Conservation (phyloP, 2,888 invertebrate species). For the Tenodera sinensis region DNA sequence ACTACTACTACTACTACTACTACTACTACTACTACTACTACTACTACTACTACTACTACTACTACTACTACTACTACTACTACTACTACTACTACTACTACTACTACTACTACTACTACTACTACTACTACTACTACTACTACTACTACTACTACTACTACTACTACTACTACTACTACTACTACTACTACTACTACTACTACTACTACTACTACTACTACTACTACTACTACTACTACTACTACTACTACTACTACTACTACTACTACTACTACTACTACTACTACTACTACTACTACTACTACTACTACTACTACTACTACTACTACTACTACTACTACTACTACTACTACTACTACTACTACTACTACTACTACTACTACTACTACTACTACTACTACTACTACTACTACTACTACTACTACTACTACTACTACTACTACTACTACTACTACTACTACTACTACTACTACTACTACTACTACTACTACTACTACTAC, state of each 20-base stretch:
- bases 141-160: slow-evolving; percentile 5
- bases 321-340: neutral
- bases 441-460: neutral
- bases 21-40: slow-evolving; percentile 38
- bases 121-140: slow-evolving; percentile 7
- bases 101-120: slow-evolving; percentile 7
- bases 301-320: neutral
- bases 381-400: neutral
- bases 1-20: slow-evolving; percentile 36
- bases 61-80: slow-evolving; percentile 9
- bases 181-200: neutral
- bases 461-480: neutral
- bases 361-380: neutral
- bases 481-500: neutral
- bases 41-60: slow-evolving; percentile 7
- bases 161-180: neutral
- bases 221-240: neutral
- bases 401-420: neutral
- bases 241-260: neutral
- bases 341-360: neutral
- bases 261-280: neutral
- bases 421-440: neutral
- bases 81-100: slow-evolving; percentile 5
- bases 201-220: neutral
- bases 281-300: neutral